Evolutionary conservation across 2,113 vertebrate genomes (phyloP).

Genomic region (Sprattus sprattus): DNA sequence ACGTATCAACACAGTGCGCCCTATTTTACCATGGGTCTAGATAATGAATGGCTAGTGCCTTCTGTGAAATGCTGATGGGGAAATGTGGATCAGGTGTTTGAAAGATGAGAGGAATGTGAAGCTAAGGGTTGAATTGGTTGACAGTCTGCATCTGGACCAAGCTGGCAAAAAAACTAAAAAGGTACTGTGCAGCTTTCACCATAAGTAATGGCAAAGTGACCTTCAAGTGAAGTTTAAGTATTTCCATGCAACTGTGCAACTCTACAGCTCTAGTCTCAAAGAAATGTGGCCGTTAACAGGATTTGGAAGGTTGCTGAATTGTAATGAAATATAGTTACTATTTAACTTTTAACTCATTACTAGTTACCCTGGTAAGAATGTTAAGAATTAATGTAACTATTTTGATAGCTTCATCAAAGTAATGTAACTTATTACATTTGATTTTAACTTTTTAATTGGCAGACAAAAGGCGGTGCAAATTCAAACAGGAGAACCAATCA

Average conservation of each 20-base stretch:
- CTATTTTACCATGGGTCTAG: neutral
- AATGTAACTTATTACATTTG: too few relatives aligned
- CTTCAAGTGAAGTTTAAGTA: neutral
- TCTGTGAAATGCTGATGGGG: neutral
- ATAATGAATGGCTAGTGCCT: neutral
- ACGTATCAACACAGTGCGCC: neutral
- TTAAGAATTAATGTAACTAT: too few relatives aligned
- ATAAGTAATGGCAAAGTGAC: neutral
- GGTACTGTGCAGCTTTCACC: neutral
- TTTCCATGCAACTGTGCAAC: neutral
- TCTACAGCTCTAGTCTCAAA: neutral
- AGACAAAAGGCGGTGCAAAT: too few relatives aligned
- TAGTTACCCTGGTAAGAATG: too few relatives aligned
- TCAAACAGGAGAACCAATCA: too few relatives aligned
- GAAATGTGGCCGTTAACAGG: conserved; percentile 33
- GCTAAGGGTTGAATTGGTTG: neutral
- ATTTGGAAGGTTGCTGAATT: conserved; percentile 28
- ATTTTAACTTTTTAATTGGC: too few relatives aligned
- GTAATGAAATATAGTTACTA: too few relatives aligned
- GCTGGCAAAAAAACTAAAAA: neutral
- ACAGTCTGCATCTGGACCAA: too few relatives aligned
- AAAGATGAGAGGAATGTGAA: neutral
- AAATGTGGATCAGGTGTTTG: neutral
- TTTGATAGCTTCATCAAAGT: too few relatives aligned
- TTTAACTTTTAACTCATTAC: too few relatives aligned